Base-by-base conservation (phyloP, 2,888 invertebrate species). In the Diarsia brunnea region DNA sequence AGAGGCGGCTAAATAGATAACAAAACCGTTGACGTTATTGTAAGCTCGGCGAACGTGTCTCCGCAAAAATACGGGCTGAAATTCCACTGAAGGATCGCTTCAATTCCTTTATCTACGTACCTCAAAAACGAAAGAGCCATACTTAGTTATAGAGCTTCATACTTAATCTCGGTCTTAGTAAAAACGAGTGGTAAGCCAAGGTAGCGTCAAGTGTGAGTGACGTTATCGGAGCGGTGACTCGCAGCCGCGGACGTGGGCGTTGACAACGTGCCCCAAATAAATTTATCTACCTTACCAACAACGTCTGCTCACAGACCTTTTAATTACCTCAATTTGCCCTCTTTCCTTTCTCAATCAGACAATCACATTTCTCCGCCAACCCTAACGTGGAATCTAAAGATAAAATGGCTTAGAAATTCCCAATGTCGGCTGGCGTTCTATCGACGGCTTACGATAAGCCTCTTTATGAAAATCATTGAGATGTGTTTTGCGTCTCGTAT, bases 201-300 rank as follows among this genome's bases (percentile, higher is more conserved):
- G 91, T 88, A 92, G 85, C 86, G 88, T 90, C 90, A 91, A 92
- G 91, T 93, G 93, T 92, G 93, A 95, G 91, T 94, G 95, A 95
- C 95, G 90, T 94, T 95, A 95, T 95, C 95, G 89, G 85, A 8
- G 60, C 86, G 83, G 87, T 89, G 90, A 89, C 90, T 92, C 89
- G 92, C 92, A 91, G 92, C 67, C 75, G 69, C 47, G 84, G 87
- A 82, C 87, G 85, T 87, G 87, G 89, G 86, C 87, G 86, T 81
- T 85, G 85, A 71, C 86, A 84, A 83, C 89, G 82, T 87, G 84
- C 84, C 88, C 88, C 87, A 88, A 91, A 92, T 91, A 89, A 82
- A 91, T 89, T 94, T 94, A 94, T 94, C 94, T 92, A 85, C 87
- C 88, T 85, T 68, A 78, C 81, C 43, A 63, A 68, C 75, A 88